Evolutionary conservation across 2,888 invertebrate genomes (phyloP).

Genomic region (Myopa testacea): DNA sequence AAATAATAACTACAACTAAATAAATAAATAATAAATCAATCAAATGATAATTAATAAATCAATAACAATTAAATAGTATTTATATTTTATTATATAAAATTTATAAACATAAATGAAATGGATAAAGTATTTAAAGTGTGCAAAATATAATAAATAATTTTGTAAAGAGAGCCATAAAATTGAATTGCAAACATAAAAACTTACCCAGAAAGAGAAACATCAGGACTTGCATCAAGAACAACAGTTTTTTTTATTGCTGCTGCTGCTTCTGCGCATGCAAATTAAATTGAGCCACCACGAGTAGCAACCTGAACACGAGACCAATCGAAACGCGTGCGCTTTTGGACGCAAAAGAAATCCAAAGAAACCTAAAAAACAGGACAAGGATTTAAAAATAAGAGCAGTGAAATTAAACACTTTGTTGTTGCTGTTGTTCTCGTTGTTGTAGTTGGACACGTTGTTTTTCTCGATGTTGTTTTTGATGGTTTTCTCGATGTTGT

Average conservation of each 20-base stretch:
- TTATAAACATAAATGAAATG: too few relatives aligned
- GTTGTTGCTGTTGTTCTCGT: constrained; percentile 44
- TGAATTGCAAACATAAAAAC: neutral
- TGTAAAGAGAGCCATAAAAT: neutral
- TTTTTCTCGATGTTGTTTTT: neutral
- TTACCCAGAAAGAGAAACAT: neutral
- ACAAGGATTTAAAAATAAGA: constrained; percentile 54
- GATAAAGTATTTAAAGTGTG: too few relatives aligned
- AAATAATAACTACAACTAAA: too few relatives aligned
- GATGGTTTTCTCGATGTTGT: too few relatives aligned
- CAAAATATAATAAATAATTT: too few relatives aligned
- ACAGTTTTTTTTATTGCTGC: neutral
- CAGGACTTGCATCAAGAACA: neutral
- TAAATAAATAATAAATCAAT: neutral
- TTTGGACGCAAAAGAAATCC: neutral
- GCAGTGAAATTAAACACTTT: constrained; percentile 25
- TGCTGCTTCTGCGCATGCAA: constrained; percentile 6
- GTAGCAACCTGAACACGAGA: neutral
- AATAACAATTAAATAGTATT: too few relatives aligned
- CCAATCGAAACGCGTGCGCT: neutral
- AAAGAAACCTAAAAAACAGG: neutral
- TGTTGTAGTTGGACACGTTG: constrained; percentile 25
- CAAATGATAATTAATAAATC: neutral
- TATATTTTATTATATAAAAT: too few relatives aligned
- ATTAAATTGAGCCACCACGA: neutral